Evolutionary conservation across 2,113 vertebrate genomes (phyloP).

Genomic region (Platichthys stellatus): DNA sequence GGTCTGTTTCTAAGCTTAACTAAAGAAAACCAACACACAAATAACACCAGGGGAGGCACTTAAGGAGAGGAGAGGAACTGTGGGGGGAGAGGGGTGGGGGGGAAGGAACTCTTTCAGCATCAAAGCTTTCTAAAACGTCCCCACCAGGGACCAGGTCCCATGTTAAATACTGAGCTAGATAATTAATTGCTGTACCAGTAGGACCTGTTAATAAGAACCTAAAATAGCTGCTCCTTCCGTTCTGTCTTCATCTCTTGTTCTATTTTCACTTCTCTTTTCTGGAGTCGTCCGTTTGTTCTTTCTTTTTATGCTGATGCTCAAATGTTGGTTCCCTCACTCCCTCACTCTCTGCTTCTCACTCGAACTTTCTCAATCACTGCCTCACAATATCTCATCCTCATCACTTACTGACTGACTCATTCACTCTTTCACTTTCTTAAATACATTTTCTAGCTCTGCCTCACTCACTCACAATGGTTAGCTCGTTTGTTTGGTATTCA

Average conservation of each 20-base stretch:
- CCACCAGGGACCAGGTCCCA: conserved; percentile 78
- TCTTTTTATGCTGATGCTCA: background rate
- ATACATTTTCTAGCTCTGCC: no score
- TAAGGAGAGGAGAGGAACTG: conserved; percentile 61
- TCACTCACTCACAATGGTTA: background rate
- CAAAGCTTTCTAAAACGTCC: conserved; percentile 80
- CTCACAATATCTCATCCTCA: background rate
- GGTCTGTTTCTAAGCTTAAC: conserved; percentile 79
- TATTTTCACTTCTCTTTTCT: conserved; percentile 35
- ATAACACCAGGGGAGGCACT: conserved; percentile 80
- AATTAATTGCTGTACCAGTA: conserved; percentile 82
- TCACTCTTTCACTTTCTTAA: no score
- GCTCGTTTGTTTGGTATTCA: no score
- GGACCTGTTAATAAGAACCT: conserved; percentile 82
- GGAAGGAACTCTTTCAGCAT: conserved; percentile 72
- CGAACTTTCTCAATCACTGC: background rate
- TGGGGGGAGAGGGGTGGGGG: conserved; percentile 16
- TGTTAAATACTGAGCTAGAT: conserved; percentile 83
- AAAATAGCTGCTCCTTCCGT: conserved; percentile 69
- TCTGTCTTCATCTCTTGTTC: conserved; percentile 52
- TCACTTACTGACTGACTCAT: no score
- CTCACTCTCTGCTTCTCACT: background rate
- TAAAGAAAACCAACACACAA: conserved; percentile 79
- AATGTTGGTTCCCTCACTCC: background rate
- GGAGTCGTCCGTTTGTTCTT: conserved; percentile 1